Conservation (phyloP, 2,113 vertebrate genomes). For the Peromyscus polionotus region DNA sequence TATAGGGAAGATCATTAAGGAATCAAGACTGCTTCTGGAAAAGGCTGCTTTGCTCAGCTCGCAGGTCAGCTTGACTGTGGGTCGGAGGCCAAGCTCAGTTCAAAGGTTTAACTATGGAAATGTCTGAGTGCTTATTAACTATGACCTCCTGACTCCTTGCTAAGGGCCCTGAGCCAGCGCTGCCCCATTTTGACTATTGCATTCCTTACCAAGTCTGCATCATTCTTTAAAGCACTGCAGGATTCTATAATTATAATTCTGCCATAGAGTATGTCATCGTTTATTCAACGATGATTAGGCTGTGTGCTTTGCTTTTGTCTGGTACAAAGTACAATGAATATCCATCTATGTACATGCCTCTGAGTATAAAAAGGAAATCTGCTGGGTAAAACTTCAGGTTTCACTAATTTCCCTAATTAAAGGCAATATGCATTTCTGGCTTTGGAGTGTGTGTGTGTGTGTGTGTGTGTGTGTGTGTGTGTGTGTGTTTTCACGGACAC, state of each 20-base stretch:
- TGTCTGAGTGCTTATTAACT: background rate
- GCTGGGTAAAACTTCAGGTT: conserved; percentile 1
- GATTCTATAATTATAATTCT: background rate
- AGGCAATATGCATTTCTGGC: background rate
- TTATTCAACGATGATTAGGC: background rate
- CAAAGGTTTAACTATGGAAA: background rate
- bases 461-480: background rate
- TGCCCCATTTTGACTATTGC: background rate
- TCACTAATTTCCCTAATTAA: background rate
- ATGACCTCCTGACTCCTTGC: background rate
- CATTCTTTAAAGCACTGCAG: background rate
- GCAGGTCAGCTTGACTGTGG: background rate
- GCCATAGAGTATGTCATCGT: background rate
- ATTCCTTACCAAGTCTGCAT: background rate
- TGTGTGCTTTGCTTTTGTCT: background rate
- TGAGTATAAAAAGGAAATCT: background rate
- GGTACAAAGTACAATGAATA: background rate
- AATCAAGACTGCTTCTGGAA: background rate
- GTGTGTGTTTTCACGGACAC: background rate
- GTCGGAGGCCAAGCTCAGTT: background rate
- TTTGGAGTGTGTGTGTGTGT: background rate
- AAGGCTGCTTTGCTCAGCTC: background rate
- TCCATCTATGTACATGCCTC: background rate
- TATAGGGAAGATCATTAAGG: background rate
- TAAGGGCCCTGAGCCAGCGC: background rate